phyloP scores from a whole-genome alignment of 2,113 vertebrate genomes.

The Mobula birostris region DNA sequence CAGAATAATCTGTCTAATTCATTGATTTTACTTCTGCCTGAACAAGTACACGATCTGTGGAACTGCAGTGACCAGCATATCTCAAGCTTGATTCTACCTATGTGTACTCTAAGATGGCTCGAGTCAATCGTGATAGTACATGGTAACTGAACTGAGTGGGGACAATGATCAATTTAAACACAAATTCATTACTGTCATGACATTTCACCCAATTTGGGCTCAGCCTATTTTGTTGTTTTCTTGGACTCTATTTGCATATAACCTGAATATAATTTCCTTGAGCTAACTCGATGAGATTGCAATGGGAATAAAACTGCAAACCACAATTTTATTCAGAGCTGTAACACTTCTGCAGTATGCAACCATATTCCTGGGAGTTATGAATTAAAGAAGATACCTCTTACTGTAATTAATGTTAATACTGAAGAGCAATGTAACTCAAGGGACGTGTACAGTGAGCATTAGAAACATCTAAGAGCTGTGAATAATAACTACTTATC shows the following conservation, averaged over 20 bases:
- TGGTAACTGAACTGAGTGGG: neutral
- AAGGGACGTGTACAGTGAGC: neutral
- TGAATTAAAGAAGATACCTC: conserved; percentile 10
- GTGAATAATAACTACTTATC: neutral
- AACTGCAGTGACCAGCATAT: neutral
- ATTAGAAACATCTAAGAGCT: neutral
- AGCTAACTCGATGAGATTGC: neutral
- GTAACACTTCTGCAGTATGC: neutral
- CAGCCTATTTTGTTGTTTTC: neutral
- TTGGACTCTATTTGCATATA: neutral
- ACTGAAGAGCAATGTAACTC: neutral
- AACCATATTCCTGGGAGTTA: neutral
- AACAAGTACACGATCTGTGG: neutral
- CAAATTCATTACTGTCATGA: neutral
- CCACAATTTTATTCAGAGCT: neutral
- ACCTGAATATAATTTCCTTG: neutral
- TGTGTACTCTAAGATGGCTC: neutral
- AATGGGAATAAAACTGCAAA: neutral
- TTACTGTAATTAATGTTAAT: neutral
- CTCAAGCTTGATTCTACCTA: neutral
- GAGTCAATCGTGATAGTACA: neutral
- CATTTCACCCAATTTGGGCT: neutral
- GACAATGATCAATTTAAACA: neutral
- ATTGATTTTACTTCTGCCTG: neutral
- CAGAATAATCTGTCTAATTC: neutral